Percentiles rank a stretch among this genome's conserved stretches.
Evolutionary conservation across 2,888 invertebrate species (phyloP).

Genomic region (Hypercompe scribonia): DNA sequence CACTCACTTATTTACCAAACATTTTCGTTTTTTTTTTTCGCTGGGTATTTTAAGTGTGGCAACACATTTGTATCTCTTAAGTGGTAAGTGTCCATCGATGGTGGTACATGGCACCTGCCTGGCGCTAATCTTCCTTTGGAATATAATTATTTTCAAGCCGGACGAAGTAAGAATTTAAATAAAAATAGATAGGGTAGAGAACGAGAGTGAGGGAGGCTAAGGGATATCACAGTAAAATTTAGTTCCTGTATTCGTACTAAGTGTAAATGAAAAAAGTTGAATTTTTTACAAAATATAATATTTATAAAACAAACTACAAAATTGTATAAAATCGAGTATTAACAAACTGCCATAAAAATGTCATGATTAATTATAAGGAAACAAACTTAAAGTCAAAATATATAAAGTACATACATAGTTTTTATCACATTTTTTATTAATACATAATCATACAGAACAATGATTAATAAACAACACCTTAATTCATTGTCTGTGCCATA

Average conservation of each 20-base stretch:
- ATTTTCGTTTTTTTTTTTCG: no score
- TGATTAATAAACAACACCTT: not conserved
- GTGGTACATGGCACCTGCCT: no score
- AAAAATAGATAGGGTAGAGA: no score
- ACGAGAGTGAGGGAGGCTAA: not conserved
- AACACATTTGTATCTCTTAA: no score
- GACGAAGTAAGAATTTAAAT: no score
- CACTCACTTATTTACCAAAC: no score
- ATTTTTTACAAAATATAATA: constrained; percentile 5
- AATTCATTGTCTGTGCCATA: not conserved
- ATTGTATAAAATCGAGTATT: constrained; percentile 13
- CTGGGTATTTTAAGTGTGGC: no score
- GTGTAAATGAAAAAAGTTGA: not conserved
- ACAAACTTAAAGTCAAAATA: not conserved
- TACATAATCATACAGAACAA: not conserved
- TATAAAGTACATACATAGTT: not conserved
- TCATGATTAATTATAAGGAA: not conserved
- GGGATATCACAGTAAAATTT: not conserved
- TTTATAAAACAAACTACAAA: constrained; percentile 12
- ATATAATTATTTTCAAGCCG: no score
- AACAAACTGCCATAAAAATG: not conserved
- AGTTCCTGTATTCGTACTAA: not conserved
- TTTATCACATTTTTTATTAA: not conserved
- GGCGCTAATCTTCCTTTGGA: no score
- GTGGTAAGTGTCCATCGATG: no score